These are phyloP conservation scores for Aldabrachelys gigantea DNA, from an alignment of 2,113 vertebrate species.

Conservation along the genomic window DNA sequence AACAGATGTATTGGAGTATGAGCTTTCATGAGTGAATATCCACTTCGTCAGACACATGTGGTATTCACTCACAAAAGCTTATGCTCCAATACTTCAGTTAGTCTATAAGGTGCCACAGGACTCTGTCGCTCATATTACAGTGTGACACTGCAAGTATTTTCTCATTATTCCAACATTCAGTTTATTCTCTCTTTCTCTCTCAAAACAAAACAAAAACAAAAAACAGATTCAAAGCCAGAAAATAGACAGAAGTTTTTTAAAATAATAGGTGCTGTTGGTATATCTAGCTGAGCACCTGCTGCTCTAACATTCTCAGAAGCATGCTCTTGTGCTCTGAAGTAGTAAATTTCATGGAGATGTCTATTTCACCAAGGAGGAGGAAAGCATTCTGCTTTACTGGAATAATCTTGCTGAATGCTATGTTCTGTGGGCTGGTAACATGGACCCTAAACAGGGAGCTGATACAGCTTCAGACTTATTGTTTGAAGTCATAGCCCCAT, in stretches of 20 bases:
- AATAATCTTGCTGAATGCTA: neutral
- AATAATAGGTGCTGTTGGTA: neutral
- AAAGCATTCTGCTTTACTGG: neutral
- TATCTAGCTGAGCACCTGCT: neutral
- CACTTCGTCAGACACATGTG: no score
- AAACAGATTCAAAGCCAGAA: slow-evolving; percentile 9
- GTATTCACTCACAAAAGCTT: no score
- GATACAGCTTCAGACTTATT: neutral
- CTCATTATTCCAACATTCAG: neutral
- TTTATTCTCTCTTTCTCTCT: neutral
- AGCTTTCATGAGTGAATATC: no score
- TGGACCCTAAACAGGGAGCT: neutral
- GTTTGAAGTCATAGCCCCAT: neutral
- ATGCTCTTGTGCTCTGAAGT: neutral
- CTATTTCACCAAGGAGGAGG: neutral
- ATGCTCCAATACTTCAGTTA: no score
- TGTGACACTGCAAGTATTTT: neutral
- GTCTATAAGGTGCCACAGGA: no score
- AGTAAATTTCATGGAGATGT: neutral
- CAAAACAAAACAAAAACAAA: neutral
- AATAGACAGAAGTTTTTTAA: neutral
- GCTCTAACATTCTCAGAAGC: neutral
- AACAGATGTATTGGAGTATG: no score
- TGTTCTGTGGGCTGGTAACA: neutral
- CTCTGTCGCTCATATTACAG: fast-evolving